A percentile compares a stretch with the other conserved stretches of the same genome.
phyloP scores from a whole-genome alignment of 2,888 invertebrate species.

The Heteromyza rotundicornis region DNA sequence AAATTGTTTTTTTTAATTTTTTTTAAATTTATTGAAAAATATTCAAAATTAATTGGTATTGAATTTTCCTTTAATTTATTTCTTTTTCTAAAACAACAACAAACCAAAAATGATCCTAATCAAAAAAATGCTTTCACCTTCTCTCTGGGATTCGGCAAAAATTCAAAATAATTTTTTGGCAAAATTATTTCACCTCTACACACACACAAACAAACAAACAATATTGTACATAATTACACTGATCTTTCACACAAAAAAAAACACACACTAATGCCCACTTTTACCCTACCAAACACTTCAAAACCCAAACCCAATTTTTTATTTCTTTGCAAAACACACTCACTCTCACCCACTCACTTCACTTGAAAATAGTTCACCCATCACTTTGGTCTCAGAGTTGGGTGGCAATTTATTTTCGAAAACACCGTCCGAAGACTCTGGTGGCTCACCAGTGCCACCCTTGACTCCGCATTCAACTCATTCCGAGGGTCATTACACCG shows the following conservation, averaged over 20 bases:
- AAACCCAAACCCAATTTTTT: not conserved
- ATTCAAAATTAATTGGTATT: conserved; percentile 38
- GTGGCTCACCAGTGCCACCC: conserved; percentile 72
- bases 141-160: conserved; percentile 53
- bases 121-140: conserved; percentile 43
- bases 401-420: conserved; percentile 94
- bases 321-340: too few species aligned
- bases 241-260: conserved; percentile 29
- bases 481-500: conserved; percentile 66
- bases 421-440: conserved; percentile 89
- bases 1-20: too few species aligned
- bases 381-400: conserved; percentile 93
- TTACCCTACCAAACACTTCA: conserved; percentile 21
- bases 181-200: not conserved
- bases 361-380: conserved; percentile 74
- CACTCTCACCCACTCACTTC: conserved; percentile 8
- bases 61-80: conserved; percentile 43
- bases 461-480: conserved; percentile 67
- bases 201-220: not conserved
- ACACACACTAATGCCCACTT: conserved; percentile 20
- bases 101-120: not conserved
- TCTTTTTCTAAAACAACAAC: conserved; percentile 24
- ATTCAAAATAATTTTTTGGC: conserved; percentile 26
- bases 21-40: not conserved
- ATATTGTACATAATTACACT: conserved; percentile 35